These are phyloP conservation scores for Acleris literana DNA, from an alignment of 2,888 invertebrate species.

Conservation along the genomic window DNA sequence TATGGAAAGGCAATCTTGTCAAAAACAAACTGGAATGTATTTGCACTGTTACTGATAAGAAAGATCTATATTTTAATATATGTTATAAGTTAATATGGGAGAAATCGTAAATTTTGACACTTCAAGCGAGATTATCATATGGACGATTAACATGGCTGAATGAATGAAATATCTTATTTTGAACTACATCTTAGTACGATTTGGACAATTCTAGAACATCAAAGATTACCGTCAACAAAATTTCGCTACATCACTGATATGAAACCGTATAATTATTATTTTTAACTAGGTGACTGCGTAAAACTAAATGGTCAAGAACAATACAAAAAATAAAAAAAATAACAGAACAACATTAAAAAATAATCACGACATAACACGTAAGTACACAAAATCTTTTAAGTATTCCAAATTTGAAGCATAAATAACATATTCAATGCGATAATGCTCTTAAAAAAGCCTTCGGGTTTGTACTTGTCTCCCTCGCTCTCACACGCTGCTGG, in stretches of 20 bases:
- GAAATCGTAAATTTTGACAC: constrained; percentile 3
- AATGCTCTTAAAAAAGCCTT: no score
- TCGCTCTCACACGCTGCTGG: no score
- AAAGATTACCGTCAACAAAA: no score
- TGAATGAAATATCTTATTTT: no score
- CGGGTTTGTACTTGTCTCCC: no score
- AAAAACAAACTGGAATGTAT: constrained; percentile 42
- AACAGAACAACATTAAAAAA: constrained; percentile 46
- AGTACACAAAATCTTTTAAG: constrained; percentile 43
- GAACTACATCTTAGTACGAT: no score
- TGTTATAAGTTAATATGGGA: no score
- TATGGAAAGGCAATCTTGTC: constrained; percentile 26
- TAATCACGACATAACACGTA: constrained; percentile 46
- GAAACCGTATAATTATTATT: constrained; percentile 16
- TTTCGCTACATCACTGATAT: background rate
- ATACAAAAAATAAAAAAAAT: constrained; percentile 41
- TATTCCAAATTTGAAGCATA: constrained; percentile 27
- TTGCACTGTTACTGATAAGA: constrained; percentile 23
- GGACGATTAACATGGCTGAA: no score
- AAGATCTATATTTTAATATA: background rate
- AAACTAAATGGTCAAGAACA: constrained; percentile 41
- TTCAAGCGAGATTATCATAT: no score
- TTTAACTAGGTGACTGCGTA: constrained; percentile 32
- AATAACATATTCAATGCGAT: constrained; percentile 4
- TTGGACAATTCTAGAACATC: no score